A percentile compares a stretch with the other conserved stretches of the same genome.
Conservation (phyloP, 1,140 invertebrate species). For the Papilio helenus region DNA sequence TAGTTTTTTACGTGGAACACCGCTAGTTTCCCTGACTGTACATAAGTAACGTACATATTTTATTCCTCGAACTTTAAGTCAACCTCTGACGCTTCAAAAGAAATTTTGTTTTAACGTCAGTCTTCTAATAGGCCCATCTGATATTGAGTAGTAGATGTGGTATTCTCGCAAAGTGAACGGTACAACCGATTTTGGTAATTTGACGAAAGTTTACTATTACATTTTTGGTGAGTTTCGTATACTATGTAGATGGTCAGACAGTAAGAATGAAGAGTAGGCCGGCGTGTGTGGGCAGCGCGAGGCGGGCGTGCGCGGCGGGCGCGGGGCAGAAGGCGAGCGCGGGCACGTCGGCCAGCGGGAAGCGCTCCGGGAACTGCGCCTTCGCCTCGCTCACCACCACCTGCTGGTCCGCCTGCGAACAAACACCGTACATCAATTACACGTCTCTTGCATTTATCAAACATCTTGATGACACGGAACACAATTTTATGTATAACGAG, state of each 20-base stretch:
- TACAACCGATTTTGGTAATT: background rate
- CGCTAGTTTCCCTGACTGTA: too few species aligned
- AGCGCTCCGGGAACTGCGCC: slow-evolving; percentile 59
- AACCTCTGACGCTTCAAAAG: background rate
- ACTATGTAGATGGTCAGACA: background rate
- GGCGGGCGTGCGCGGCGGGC: slow-evolving; percentile 47
- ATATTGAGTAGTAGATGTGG: too few species aligned
- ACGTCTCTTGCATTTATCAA: too few species aligned
- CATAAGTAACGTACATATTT: too few species aligned
- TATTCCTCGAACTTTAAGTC: background rate
- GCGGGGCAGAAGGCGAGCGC: slow-evolving; percentile 61
- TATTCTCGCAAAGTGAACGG: background rate
- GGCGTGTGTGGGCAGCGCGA: slow-evolving; percentile 63
- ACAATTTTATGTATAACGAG: too few species aligned
- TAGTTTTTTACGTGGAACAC: too few species aligned
- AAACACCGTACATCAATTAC: too few species aligned
- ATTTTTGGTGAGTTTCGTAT: background rate
- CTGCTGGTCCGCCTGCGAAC: slow-evolving; percentile 42
- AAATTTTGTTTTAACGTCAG: background rate
- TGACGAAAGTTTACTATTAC: background rate
- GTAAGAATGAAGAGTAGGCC: slow-evolving; percentile 61
- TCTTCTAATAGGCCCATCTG: background rate
- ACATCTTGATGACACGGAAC: too few species aligned
- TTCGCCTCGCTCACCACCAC: slow-evolving; percentile 43
- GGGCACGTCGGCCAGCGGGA: slow-evolving; percentile 62